Percentiles rank a stretch among this genome's conserved stretches.
These are phyloP conservation scores for Eugnorisma glareosa DNA, from an alignment of 2,888 invertebrate species.

Conservation along the genomic window DNA sequence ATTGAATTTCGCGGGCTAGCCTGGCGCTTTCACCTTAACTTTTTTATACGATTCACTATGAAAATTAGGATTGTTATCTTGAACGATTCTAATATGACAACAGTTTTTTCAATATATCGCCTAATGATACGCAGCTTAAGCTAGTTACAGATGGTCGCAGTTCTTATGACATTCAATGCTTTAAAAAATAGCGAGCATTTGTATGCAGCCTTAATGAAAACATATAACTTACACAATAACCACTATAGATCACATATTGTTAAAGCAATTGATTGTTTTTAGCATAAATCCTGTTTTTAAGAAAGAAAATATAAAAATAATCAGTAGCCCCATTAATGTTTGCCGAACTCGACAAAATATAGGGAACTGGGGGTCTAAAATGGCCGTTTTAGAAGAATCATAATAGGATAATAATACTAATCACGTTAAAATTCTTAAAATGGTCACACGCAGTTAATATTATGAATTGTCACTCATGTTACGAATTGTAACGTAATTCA, in stretches of 20 bases:
- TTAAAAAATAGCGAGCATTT: slow-evolving; percentile 17
- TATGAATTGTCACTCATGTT: no score
- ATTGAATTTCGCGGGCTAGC: no score
- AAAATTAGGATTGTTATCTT: neutral
- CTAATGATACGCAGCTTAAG: slow-evolving; percentile 17
- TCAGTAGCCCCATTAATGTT: no score
- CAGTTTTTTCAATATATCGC: neutral
- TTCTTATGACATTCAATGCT: neutral
- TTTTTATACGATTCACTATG: no score
- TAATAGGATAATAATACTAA: no score
- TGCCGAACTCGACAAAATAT: neutral
- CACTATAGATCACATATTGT: slow-evolving; percentile 36
- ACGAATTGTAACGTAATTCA: no score
- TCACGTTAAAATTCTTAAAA: no score
- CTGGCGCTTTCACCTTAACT: no score
- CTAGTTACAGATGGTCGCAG: slow-evolving; percentile 10
- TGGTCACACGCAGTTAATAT: no score
- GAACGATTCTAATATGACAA: neutral
- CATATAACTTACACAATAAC: slow-evolving; percentile 44
- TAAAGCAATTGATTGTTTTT: slow-evolving; percentile 25
- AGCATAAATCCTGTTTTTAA: neutral
- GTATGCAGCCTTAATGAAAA: neutral
- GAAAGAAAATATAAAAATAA: neutral
- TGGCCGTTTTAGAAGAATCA: no score
- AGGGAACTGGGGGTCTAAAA: neutral